Evolutionary conservation across 2,888 invertebrate species (phyloP), one percentile per base, ranked within the genome.

Genomic region (Diploptera punctata): DNA sequence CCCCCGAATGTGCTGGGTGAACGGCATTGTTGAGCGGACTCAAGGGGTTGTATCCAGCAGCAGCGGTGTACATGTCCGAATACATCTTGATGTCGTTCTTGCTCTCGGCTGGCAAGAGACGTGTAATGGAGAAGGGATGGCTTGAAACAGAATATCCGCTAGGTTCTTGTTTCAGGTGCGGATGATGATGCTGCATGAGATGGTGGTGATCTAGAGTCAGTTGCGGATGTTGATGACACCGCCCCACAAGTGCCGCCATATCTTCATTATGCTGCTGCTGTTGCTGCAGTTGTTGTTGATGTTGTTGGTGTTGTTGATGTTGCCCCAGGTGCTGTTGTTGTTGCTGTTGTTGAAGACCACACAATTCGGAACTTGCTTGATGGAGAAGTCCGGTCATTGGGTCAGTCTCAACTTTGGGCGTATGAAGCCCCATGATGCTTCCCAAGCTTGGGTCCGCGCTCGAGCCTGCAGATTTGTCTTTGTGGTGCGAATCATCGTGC

Each of bases 41-140:
- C 43, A 76, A 71, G 44, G 75, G 76, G 47, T 74, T 74, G 76
- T 76, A 74, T 88, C 88, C 79, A 87, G 89, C 77, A 88, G 84
- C 3, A 2, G 65, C 65, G 79, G 81, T 68, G 87, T 87, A 78
- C 88, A 80, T 79, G 73, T 93, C 93, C 81, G 93, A 95, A 85
- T 96, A 96, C 93, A 96, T 94, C 85, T 95, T 96, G 79, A 95
- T 90, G 84, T 96, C 96, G 77, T 94, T 88, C 84, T 95, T 95
- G 77, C 93, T 91, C 82, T 94, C 94, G 68, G 91, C 89, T 70
- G 97, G 96, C 80, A 98, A 88, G 81, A 98, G 88, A 83, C 96
- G 91, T 79, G 94, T 96, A 84, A 98, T 98, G 82, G 95, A 95
- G 86, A 98, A 98, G 26, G 97, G 97, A 82, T 96, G 97, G 82